phyloP scores from a whole-genome alignment of 1,140 invertebrate genomes.

The Acromyrmex echinatior region DNA sequence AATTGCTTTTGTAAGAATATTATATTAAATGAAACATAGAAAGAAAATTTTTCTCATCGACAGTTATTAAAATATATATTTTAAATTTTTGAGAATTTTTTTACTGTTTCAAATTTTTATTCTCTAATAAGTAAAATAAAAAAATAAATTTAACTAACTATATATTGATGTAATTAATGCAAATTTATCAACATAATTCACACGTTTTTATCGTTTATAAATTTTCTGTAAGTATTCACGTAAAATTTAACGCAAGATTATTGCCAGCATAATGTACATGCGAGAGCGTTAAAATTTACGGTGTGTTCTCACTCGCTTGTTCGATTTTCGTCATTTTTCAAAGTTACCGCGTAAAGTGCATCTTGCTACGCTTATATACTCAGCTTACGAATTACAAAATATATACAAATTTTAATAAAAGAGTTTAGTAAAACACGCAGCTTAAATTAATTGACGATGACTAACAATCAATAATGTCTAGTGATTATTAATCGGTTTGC shows the following conservation, averaged over 20 bases:
- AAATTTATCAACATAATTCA: background rate
- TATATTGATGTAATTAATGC: background rate
- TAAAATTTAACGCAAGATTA: constrained; percentile 26
- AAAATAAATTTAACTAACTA: background rate
- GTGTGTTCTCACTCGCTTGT: background rate
- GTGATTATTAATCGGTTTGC: constrained; percentile 38
- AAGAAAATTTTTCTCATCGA: no score
- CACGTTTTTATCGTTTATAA: background rate
- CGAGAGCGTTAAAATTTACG: constrained; percentile 30
- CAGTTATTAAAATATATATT: no score
- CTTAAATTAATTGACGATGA: background rate
- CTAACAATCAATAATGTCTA: constrained; percentile 40
- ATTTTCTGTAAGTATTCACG: background rate
- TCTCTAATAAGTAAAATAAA: background rate
- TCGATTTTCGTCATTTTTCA: constrained; percentile 40
- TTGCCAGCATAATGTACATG: background rate
- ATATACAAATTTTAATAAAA: constrained; percentile 7
- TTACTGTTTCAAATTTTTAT: background rate
- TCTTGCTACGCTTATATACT: background rate
- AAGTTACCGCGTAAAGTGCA: constrained; percentile 3
- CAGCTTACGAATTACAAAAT: constrained; percentile 15
- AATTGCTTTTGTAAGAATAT: no score
- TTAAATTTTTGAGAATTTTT: background rate
- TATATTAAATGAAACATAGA: no score
- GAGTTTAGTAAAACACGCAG: background rate